Evolutionary conservation across 2,888 invertebrate species (phyloP).

Genomic region (Polyploca ridens): DNA sequence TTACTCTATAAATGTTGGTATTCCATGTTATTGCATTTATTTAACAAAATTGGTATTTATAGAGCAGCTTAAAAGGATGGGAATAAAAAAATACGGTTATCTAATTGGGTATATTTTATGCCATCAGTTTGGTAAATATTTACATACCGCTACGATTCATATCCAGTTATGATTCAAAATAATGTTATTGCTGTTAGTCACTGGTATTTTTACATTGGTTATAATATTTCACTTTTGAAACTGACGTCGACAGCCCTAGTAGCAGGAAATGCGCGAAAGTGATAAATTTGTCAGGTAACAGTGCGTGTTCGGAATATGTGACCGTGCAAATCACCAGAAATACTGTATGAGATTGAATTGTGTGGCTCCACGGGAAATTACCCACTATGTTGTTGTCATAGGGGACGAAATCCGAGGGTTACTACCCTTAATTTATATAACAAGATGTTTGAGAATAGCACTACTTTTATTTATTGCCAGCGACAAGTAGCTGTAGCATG

Average conservation of each 20-base stretch:
- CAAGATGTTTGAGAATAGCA: constrained; percentile 23
- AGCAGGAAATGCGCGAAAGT: constrained; percentile 62
- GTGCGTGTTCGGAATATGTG: constrained; percentile 72
- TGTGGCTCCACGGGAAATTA: constrained; percentile 62
- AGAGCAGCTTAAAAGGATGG: too few species aligned
- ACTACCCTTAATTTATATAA: constrained; percentile 32
- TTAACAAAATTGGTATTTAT: background rate
- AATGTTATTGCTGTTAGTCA: background rate
- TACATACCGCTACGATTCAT: background rate
- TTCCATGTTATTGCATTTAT: background rate
- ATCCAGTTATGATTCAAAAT: background rate
- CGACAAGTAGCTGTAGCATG: background rate
- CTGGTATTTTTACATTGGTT: background rate
- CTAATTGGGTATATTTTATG: too few species aligned
- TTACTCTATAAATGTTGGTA: background rate
- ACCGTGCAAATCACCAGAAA: constrained; percentile 69
- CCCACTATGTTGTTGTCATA: constrained; percentile 23
- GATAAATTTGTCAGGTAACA: constrained; percentile 80
- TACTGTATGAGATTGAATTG: constrained; percentile 74
- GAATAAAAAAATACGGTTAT: too few species aligned
- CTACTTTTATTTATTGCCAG: constrained; percentile 16
- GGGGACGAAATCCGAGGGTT: constrained; percentile 30
- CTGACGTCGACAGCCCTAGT: constrained; percentile 23
- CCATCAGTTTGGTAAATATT: too few species aligned
- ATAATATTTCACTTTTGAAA: background rate